phyloP scores from a whole-genome alignment of 2,797 vertebrate species.

The Tragopan temminckii region DNA sequence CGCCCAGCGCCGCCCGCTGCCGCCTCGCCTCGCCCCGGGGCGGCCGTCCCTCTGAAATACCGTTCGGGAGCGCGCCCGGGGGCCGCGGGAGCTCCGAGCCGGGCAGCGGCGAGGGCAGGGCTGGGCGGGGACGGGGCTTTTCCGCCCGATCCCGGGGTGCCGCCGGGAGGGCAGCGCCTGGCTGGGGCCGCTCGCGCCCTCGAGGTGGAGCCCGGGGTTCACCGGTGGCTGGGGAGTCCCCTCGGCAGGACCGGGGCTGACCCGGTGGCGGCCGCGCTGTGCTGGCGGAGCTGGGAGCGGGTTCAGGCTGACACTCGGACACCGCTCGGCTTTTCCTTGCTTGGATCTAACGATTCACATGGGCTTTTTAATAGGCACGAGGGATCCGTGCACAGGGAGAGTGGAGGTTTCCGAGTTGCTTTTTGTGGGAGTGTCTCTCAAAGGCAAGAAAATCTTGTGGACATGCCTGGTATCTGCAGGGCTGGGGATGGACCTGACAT shows the following conservation, averaged over 20 bases:
- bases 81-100: neutral
- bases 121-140: slow-evolving; percentile 41
- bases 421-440: neutral
- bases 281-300: neutral
- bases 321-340: neutral
- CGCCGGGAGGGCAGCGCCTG: neutral
- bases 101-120: neutral
- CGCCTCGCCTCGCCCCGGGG: neutral
- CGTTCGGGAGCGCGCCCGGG: neutral
- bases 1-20: neutral
- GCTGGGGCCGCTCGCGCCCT: neutral
- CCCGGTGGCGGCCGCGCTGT: no score
- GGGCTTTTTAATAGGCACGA: neutral
- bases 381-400: neutral
- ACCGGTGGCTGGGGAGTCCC: neutral
- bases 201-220: neutral
- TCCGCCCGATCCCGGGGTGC: neutral
- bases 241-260: neutral
- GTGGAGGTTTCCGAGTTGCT: accelerated
- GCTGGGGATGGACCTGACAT: neutral
- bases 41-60: neutral
- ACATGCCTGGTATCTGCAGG: neutral
- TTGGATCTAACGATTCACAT: neutral
- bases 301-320: neutral
- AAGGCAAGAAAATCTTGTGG: neutral